These are phyloP conservation scores for Oscheius sp. DNA, from an alignment of 2,888 invertebrate species.

Conservation along the genomic window DNA sequence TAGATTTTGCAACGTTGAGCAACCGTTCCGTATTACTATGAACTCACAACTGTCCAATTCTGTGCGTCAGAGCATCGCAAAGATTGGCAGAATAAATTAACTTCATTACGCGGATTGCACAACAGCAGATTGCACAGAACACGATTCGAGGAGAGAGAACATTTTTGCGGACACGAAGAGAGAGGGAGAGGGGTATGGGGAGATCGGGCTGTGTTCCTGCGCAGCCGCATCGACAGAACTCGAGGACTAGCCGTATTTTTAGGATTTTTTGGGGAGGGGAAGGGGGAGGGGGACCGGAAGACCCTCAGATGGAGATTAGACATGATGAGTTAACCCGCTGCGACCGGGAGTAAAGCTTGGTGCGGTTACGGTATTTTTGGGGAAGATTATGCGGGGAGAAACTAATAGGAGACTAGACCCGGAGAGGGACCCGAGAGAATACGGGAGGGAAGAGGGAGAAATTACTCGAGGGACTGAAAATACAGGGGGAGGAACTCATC, in stretches of 20 bases:
- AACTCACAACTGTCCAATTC: too few species aligned
- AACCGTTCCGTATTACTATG: too few species aligned
- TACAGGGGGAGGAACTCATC: conserved; percentile 50
- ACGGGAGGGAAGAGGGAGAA: background rate
- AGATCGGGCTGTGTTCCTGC: conserved; percentile 37
- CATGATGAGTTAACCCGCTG: conserved; percentile 19
- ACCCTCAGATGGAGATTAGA: conserved; percentile 5
- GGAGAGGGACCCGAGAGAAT: conserved; percentile 10
- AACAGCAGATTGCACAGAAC: conserved; percentile 30
- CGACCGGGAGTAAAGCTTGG: conserved; percentile 33
- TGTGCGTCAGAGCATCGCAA: too few species aligned
- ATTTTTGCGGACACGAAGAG: conserved; percentile 1
- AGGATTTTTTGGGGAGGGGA: background rate
- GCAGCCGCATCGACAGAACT: conserved; percentile 24
- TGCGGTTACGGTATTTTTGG: background rate
- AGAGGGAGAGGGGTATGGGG: conserved; percentile 5
- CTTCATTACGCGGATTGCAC: conserved; percentile 22
- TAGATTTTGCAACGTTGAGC: too few species aligned
- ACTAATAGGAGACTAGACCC: conserved; percentile 12
- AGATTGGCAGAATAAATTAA: too few species aligned
- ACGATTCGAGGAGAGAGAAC: too few species aligned
- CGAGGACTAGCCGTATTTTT: conserved; percentile 26
- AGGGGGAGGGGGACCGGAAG: background rate
- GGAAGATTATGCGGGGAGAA: conserved; percentile 14
- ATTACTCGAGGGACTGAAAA: conserved; percentile 9